A percentile compares a stretch with the other conserved stretches of the same genome.
Conservation (phyloP, 1,140 invertebrate genomes). For the Ceratoteleas bidentatus region DNA sequence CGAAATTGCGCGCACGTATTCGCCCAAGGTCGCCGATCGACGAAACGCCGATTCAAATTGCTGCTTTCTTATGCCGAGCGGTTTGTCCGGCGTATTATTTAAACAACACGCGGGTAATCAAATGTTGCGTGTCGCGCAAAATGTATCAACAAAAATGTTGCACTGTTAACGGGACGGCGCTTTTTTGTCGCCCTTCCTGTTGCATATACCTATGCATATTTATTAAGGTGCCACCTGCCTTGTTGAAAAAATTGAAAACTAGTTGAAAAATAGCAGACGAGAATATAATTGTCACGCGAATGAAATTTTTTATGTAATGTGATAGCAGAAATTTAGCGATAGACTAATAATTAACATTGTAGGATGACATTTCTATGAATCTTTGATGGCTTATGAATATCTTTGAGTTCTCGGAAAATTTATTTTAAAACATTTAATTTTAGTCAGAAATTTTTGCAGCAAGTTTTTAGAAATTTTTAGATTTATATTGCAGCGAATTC, state of each 20-base stretch:
- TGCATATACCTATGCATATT: too few species aligned
- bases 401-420: too few species aligned
- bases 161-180: too few species aligned
- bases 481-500: too few species aligned
- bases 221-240: too few species aligned
- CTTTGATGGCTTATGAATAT: too few species aligned
- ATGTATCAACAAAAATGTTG: not conserved
- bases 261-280: not conserved
- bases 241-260: too few species aligned
- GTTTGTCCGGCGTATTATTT: slow-evolving; percentile 3
- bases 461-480: too few species aligned
- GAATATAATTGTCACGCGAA: not conserved
- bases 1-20: slow-evolving; percentile 25
- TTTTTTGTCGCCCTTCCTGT: too few species aligned
- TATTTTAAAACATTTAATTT: too few species aligned
- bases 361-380: not conserved
- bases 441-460: too few species aligned
- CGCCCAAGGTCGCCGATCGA: slow-evolving; percentile 17
- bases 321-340: not conserved
- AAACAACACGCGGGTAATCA: too few species aligned
- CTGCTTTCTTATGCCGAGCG: slow-evolving; percentile 25
- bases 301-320: not conserved
- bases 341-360: not conserved
- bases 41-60: slow-evolving; percentile 22
- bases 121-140: not conserved